A percentile compares a stretch with the other conserved stretches of the same genome.
Evolutionary conservation across 1,140 invertebrate genomes (phyloP).

Genomic region (Ceratina australensis): DNA sequence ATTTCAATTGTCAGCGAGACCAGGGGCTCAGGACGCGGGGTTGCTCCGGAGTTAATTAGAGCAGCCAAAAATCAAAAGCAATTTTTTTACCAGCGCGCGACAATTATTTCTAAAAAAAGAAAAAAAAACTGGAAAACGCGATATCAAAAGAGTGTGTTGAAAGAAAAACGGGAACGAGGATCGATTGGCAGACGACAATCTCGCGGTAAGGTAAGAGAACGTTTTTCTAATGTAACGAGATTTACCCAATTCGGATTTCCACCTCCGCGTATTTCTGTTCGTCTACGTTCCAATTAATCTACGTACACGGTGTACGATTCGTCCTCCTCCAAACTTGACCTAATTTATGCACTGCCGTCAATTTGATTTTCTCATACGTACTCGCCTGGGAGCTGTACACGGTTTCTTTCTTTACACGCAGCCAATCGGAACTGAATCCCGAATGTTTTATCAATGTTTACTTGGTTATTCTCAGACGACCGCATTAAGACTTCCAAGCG

Average conservation of each 20-base stretch:
- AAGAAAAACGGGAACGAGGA: not conserved
- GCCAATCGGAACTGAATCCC: too few species aligned
- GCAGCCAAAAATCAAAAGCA: conserved; percentile 64
- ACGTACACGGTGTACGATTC: conserved; percentile 3
- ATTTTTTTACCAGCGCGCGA: conserved; percentile 54
- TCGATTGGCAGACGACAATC: not conserved
- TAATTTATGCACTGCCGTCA: conserved; percentile 42
- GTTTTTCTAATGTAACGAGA: not conserved
- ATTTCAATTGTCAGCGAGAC: not conserved
- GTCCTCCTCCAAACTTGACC: conserved; percentile 32
- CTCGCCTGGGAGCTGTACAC: not conserved
- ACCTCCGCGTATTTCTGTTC: not conserved
- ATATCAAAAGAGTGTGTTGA: conserved; percentile 18
- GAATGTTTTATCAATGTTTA: too few species aligned
- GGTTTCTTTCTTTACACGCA: too few species aligned
- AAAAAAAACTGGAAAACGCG: not conserved
- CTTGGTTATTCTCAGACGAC: too few species aligned
- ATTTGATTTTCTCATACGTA: conserved; percentile 28
- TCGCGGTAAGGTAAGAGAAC: not conserved
- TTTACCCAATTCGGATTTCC: not conserved
- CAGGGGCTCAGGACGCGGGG: not conserved
- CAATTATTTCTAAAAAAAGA: conserved; percentile 27
- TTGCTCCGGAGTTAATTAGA: conserved; percentile 18
- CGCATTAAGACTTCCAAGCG: too few species aligned
- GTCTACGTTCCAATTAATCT: not conserved